phyloP scores from a whole-genome alignment of 2,113 vertebrate species.

The Larimichthys crocea region DNA sequence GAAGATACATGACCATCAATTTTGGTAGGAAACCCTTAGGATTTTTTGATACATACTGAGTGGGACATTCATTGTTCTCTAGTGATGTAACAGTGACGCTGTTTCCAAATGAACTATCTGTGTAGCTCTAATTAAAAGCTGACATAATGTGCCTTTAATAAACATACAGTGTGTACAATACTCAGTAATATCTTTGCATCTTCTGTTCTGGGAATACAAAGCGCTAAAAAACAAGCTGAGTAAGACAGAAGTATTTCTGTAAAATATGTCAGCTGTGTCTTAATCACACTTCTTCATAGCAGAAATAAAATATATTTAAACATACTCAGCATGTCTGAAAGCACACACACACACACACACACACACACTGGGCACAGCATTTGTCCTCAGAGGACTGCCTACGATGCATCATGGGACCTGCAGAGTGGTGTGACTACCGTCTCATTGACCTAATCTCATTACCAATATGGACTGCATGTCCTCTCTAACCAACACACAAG shows the following conservation, averaged over 20 bases:
- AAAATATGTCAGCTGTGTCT: background rate
- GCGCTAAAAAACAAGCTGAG: background rate
- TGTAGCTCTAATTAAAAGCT: background rate
- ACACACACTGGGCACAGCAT: background rate
- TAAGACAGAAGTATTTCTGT: background rate
- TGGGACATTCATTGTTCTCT: background rate
- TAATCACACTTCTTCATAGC: background rate
- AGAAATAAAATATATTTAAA: background rate
- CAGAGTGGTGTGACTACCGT: slow-evolving; percentile 29
- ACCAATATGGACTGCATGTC: slow-evolving; percentile 48
- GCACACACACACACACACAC: background rate
- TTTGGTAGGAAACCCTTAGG: background rate
- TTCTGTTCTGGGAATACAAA: background rate
- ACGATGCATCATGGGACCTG: slow-evolving; percentile 57
- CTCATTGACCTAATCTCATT: slow-evolving; percentile 59
- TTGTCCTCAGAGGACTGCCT: slow-evolving; percentile 1
- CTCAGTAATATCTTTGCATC: background rate
- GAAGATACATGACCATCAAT: no score
- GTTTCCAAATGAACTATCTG: background rate
- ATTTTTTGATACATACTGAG: background rate
- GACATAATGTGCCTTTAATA: background rate
- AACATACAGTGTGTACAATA: no score
- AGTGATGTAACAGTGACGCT: background rate
- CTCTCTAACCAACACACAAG: slow-evolving; percentile 46
- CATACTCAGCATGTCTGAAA: background rate